Evolutionary conservation across 2,888 invertebrate species (phyloP).

Genomic region (Lypha dubia): DNA sequence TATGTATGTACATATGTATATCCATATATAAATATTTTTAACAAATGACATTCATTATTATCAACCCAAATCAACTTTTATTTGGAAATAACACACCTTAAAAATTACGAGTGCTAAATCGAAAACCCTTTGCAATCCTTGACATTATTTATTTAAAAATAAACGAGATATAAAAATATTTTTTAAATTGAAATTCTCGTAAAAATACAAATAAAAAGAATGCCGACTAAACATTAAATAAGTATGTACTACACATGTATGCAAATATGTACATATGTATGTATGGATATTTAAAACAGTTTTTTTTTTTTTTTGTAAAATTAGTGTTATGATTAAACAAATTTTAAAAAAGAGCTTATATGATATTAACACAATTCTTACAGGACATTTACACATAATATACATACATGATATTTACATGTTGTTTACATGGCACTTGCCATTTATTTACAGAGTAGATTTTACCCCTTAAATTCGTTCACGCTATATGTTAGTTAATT

Average conservation of each 20-base stretch:
- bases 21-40: no score
- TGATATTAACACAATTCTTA: no score
- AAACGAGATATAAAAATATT: neutral
- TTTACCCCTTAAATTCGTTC: no score
- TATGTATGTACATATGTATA: no score
- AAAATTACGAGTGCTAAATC: slow-evolving; percentile 29
- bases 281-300: no score
- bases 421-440: no score
- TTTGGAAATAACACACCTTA: slow-evolving; percentile 37
- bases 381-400: neutral
- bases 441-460: no score
- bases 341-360: neutral
- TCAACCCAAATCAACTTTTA: slow-evolving; percentile 20
- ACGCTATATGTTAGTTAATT: no score
- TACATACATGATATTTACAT: no score
- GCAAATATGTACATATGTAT: no score
- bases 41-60: slow-evolving; percentile 2
- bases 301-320: no score
- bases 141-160: slow-evolving; percentile 49
- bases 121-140: slow-evolving; percentile 61
- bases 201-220: slow-evolving; percentile 43
- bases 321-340: slow-evolving; percentile 22
- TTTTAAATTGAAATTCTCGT: slow-evolving; percentile 11
- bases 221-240: neutral
- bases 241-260: neutral